Percentiles rank a stretch among this genome's conserved stretches.
These are phyloP conservation scores for Protosalanx chinensis DNA, from an alignment of 2,797 vertebrate genomes.

Conservation along the genomic window DNA sequence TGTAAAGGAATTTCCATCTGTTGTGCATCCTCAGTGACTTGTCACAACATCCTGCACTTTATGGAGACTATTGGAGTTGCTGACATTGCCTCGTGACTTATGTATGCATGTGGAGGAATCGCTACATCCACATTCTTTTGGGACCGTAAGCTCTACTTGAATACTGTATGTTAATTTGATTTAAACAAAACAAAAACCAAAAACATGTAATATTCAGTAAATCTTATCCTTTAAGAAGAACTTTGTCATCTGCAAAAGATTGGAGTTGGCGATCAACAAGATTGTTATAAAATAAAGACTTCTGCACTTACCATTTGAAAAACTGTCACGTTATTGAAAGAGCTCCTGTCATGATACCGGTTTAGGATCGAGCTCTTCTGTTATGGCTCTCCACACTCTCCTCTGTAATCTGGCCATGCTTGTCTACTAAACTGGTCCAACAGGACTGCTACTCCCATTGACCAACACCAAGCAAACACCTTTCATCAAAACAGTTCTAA, in stretches of 20 bases:
- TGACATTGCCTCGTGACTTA: slow-evolving; percentile 9
- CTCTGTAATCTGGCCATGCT: neutral
- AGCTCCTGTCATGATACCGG: no score
- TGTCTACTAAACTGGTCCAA: neutral
- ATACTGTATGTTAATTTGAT: neutral
- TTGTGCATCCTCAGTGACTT: neutral
- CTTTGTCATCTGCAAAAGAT: neutral
- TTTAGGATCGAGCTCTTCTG: no score
- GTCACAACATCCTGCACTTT: slow-evolving; percentile 7
- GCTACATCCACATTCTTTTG: neutral
- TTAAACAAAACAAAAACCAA: neutral
- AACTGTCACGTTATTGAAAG: no score
- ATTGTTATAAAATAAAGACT: neutral
- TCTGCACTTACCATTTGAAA: neutral
- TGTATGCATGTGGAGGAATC: neutral
- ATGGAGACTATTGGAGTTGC: neutral
- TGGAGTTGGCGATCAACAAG: neutral
- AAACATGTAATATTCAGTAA: neutral
- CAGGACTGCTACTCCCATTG: neutral
- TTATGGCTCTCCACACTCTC: neutral
- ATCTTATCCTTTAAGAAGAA: neutral
- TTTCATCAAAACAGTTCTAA: no score
- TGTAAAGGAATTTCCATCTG: neutral
- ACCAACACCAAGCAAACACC: neutral
- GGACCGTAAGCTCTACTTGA: slow-evolving; percentile 22